Percentiles rank a stretch among this genome's conserved stretches.
These are phyloP conservation scores for Selene dorsalis DNA, from an alignment of 2,797 vertebrate genomes.

Conservation along the genomic window DNA sequence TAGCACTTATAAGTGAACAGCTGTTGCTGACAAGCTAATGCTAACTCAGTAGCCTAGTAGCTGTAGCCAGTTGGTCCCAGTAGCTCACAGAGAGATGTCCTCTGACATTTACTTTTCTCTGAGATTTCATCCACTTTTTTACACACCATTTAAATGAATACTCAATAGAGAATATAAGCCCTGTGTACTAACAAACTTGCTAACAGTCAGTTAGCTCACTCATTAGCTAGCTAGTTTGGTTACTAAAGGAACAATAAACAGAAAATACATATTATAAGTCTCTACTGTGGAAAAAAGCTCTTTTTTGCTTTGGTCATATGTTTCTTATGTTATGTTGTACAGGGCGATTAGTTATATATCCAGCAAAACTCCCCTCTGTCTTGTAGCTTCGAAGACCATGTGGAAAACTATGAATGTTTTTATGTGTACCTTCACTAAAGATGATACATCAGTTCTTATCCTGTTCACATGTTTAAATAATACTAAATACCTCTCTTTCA, in stretches of 20 bases:
- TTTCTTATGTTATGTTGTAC: not conserved
- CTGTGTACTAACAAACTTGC: not conserved
- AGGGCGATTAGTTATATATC: not conserved
- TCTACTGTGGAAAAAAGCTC: not conserved
- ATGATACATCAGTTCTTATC: not conserved
- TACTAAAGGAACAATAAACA: not conserved
- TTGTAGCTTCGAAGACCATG: not conserved
- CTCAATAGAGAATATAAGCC: not conserved
- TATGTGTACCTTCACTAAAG: not conserved
- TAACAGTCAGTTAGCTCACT: not conserved
- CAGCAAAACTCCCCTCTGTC: not conserved
- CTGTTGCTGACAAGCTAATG: no score
- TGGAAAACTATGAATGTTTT: not conserved
- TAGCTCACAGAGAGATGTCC: not conserved
- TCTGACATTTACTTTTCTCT: not conserved
- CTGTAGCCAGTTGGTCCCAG: not conserved
- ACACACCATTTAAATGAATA: not conserved
- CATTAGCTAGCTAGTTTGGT: not conserved
- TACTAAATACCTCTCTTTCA: slow-evolving; percentile 84
- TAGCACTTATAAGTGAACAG: no score
- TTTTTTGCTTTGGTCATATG: no score
- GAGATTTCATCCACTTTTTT: not conserved
- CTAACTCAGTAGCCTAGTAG: no score
- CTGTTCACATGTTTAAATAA: slow-evolving; percentile 37
- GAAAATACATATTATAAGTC: not conserved